Evolutionary conservation across 2,888 invertebrate species (phyloP), one percentile per base, ranked within the genome.

Genomic region (Ophion obscuratus): DNA sequence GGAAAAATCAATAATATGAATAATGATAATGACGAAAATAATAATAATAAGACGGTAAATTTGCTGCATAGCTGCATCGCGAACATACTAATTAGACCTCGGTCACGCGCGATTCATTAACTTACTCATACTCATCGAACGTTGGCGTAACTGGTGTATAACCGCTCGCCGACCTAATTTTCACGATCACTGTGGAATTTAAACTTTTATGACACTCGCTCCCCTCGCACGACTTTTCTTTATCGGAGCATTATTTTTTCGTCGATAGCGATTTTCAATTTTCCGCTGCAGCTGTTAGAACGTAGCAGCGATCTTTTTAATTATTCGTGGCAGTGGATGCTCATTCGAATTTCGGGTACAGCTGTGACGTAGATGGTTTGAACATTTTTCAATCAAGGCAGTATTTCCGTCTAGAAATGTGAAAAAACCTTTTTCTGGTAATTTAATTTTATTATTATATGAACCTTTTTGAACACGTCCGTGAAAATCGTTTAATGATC

Each of bases 51-150:
- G 67, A n/a, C 20, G 36, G n/a, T 36, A 47, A 77, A 77, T 78
- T 74, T 76, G 64, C 44, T 47, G 11, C 47, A 70, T 53, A 61
- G 75, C 27, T 66, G 62, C 75, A 73, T 78, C 79, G 75, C 57
- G 64, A 68, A 40, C 64, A 64, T 44, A 20, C 44, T 44, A 47
- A 59, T 24, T 67, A 57, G 24, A 67, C 36, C 61, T 61, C n/a
- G n/a, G 61, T 76, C 79, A 57, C 70, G 79, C 75, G 79, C 70
- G 40, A 70, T 71, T 84, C 79, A 75, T 84, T 75, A 84, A 79
- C 70, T 84, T 80, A 68, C 67, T 78, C 78, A 53, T 11, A 75
- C 64, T 68, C 64, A 71, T 84, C 79, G 75, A 75, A 74, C 47
- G 68, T 70, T 64, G 70, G 31, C 36, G 75, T 68, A 80, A 80